Base-by-base conservation (phyloP, 2,888 invertebrate genomes). In the Melipona beecheii region DNA sequence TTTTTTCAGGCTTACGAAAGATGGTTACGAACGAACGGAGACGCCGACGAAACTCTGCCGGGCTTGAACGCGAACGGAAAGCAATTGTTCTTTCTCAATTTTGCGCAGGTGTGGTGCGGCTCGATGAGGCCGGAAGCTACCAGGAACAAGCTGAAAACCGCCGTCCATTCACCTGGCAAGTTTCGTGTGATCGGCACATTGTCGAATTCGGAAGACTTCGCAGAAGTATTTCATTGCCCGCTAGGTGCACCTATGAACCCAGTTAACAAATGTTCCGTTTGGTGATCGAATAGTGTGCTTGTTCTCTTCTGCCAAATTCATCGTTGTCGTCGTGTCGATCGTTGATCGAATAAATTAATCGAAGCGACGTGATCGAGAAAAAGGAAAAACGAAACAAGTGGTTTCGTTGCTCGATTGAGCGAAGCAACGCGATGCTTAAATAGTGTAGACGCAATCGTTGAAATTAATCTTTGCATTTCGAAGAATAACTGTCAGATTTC, bases 61-160 rank as follows among this genome's bases (percentile, higher is more conserved):
- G 97, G 97, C 81, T 93, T 97, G 89, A 96, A 97, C 94, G 95
- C 97, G 94, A 96, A 97, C 0, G 97, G 97, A 75, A 96, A 96
- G 49, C 98, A 98, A 93, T 95, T 98, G 17, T 98, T 98, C 95
- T 98, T 98, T 93, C 95, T 98, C 11, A 98, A 98, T 93, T 98
- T 98, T 94, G 98, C 98, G 0, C 97, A 97, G 95, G 96, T 97
- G 3, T 97, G 97, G 97, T 97, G 97, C 91, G 97, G 97, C 0
- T 96, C 97, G 2, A 97, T 97, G 96, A 95, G 97, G 31, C 97
- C 97, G 2, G 97, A 98, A 94, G 97, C 97, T 4, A 96, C 97
- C 90, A 95, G 96, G 58, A 97, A 97, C 92, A 97, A 97, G 92
- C 94, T 98, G 43, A 97, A 97, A 92, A 97, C 97, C 2, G 97